Conservation (phyloP, 1,140 invertebrate genomes). For the Drosophila navojoa region DNA sequence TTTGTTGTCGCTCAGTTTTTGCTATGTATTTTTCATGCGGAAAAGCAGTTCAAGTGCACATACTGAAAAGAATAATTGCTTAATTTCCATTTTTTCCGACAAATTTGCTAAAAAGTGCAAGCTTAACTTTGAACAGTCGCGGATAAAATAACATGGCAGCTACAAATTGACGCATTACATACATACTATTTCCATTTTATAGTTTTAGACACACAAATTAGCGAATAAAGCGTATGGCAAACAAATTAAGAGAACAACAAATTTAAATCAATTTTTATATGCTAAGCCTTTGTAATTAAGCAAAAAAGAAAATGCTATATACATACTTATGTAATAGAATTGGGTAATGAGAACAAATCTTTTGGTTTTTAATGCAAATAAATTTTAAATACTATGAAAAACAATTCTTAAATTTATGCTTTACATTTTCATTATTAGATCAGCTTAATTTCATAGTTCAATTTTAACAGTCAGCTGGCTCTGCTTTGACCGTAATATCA, state of each 20-base stretch:
- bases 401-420: background rate
- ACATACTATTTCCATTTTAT: constrained; percentile 40
- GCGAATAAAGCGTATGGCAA: constrained; percentile 51
- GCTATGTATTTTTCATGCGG: constrained; percentile 19
- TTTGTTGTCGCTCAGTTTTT: constrained; percentile 21
- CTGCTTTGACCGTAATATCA: constrained; percentile 7
- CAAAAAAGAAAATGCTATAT: constrained; percentile 31
- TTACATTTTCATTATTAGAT: background rate
- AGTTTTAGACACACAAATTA: constrained; percentile 37
- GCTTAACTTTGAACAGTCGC: constrained; percentile 29
- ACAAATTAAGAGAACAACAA: constrained; percentile 32
- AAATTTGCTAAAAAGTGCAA: constrained; percentile 34
- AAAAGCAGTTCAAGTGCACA: constrained; percentile 57
- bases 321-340: constrained; percentile 50
- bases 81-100: constrained; percentile 34
- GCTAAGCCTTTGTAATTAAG: constrained; percentile 69
- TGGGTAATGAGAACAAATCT: constrained; percentile 47
- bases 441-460: constrained; percentile 1
- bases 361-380: constrained; percentile 62
- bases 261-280: constrained; percentile 63
- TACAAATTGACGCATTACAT: constrained; percentile 13
- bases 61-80: constrained; percentile 40
- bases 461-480: constrained; percentile 7
- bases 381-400: constrained; percentile 56
- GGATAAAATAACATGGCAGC: constrained; percentile 28